phyloP scores from a whole-genome alignment of 2,888 invertebrate species.

The Calameuta pallipes region DNA sequence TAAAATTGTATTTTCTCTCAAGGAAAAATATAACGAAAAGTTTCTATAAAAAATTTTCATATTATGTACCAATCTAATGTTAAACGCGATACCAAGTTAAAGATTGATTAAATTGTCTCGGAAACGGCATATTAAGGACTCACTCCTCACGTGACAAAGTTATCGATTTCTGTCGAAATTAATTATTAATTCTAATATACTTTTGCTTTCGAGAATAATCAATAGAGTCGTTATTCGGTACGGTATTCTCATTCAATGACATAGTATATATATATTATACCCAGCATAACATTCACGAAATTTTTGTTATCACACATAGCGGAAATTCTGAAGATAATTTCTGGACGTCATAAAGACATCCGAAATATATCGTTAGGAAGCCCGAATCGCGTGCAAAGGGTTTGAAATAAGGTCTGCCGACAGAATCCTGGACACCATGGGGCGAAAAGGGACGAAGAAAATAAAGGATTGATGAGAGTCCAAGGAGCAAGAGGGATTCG shows the following conservation, averaged over 20 bases:
- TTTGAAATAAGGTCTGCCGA: slow-evolving; percentile 2
- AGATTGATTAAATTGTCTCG: neutral
- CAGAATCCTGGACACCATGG: slow-evolving; percentile 3
- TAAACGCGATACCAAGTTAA: neutral
- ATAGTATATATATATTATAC: neutral
- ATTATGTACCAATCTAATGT: neutral
- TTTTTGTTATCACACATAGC: neutral
- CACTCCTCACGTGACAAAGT: neutral
- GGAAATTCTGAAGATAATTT: neutral
- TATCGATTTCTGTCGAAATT: neutral
- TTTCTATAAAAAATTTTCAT: too few species aligned
- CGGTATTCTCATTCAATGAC: too few species aligned
- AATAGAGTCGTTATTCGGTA: neutral
- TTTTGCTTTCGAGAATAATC: neutral
- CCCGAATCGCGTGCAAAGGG: neutral
- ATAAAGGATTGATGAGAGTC: slow-evolving; percentile 33
- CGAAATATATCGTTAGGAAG: slow-evolving; percentile 6
- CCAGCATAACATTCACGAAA: neutral
- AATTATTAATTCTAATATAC: neutral
- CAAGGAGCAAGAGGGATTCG: neutral
- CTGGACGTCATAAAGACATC: neutral
- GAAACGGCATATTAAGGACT: neutral
- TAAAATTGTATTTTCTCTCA: too few species aligned
- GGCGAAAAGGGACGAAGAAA: slow-evolving; percentile 13
- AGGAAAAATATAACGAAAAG: too few species aligned